These are phyloP conservation scores for Lamprotornis superbus DNA, from an alignment of 2,113 vertebrate species.

Conservation along the genomic window DNA sequence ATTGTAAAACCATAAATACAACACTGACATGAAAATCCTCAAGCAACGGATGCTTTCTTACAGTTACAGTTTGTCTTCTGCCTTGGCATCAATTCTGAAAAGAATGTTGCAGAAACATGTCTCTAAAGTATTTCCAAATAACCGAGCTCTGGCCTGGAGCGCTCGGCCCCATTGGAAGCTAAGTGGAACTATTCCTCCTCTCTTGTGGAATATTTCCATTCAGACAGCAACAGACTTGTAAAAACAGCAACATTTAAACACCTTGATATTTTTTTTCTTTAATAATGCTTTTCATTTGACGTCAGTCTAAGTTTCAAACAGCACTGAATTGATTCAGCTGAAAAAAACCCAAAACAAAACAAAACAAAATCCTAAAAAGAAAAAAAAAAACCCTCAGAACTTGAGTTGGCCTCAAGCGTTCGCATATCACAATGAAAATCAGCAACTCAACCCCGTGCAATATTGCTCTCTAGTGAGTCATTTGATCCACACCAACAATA, in stretches of 20 bases:
- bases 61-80: constrained; percentile 74
- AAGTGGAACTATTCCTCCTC: constrained; percentile 70
- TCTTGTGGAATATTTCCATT: constrained; percentile 69
- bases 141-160: constrained; percentile 58
- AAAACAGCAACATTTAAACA: constrained; percentile 79
- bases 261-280: constrained; percentile 53
- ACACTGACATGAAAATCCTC: constrained; percentile 81
- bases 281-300: constrained; percentile 69
- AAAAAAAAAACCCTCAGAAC: constrained; percentile 44
- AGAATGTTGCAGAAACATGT: constrained; percentile 70
- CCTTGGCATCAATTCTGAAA: constrained; percentile 76
- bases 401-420: constrained; percentile 70
- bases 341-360: constrained; percentile 46
- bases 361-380: constrained; percentile 58
- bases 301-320: constrained; percentile 74
- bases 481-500: constrained; percentile 60
- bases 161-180: constrained; percentile 62
- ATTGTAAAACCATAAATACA: constrained; percentile 86
- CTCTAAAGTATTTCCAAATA: constrained; percentile 50
- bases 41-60: constrained; percentile 78
- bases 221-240: constrained; percentile 76
- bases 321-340: constrained; percentile 69
- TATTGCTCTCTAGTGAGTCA: constrained; percentile 65
- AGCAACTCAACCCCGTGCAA: constrained; percentile 75
- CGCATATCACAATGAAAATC: constrained; percentile 66